Base-by-base conservation (phyloP, 2,113 vertebrate genomes). In the Sprattus sprattus region DNA sequence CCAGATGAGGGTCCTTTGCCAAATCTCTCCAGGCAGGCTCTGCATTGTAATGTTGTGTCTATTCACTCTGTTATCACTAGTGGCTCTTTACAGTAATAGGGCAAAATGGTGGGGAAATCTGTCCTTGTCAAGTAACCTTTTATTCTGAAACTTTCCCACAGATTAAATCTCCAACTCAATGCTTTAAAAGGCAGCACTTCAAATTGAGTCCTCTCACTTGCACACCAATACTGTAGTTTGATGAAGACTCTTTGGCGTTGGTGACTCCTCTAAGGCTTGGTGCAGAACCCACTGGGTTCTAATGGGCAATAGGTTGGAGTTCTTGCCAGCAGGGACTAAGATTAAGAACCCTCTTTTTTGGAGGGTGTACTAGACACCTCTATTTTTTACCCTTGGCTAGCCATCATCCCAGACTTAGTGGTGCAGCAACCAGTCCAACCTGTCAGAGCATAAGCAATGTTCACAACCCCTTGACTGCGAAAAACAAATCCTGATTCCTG, bases 391-490 rank as follows among this genome's bases (percentile, higher is more conserved):
- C 71, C 32, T 15, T 39, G 71, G 71, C 71, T 15, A 39, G 71
- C 71, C 71, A 78, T 78, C 71, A 78, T 78, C 71, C n/a, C n/a
- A 13, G 64, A 25, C 64, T 71, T 71, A 71, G 64, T 32, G 64
- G n/a, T 71, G 64, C n/a, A 39, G 71, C 71, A 78, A 78, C 71
- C 71, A 78, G 71, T 78, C 28, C 71, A 78, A 78, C 28, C 71
- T 78, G 71, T 39, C 28, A 39, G 71, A 32, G 71, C 71, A 16
- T 78, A 78, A 78, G 71, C 71, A 78, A 39, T 78, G 71, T 39
- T 32, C 71, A 3, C 28, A 78, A 39, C 28, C 71, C 32, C 32
- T 32, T 78, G 71, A 3, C 71, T 78, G 71, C 25, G 28, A 32
- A 39, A 32, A 78, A 3, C 39, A 39, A 39, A 39, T 39, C 39